Base-by-base conservation (phyloP, 1,140 invertebrate species). In the Platyscapa corneri region DNA sequence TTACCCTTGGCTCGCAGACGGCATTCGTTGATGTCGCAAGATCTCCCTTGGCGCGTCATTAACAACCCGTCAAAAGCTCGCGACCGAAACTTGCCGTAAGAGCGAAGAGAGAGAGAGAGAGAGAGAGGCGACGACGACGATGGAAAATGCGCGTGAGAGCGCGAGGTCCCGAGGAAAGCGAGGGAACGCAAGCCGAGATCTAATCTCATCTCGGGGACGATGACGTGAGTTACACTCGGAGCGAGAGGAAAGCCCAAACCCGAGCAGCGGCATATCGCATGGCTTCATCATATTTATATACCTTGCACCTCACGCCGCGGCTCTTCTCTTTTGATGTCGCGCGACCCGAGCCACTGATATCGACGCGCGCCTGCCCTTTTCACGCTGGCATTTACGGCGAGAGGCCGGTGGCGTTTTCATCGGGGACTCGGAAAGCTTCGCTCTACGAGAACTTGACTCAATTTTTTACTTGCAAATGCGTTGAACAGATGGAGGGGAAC, bases 141-240 rank as follows among this genome's bases (percentile, higher is more conserved):
- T 7, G 42, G 42, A 12, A 5, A 7, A 5, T 46, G 6, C 6
- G 42, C 42, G 42, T 46, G 42, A 46, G 42, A 46, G 23, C 23
- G 8, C 20, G 5, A 14, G 56, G 76, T 12, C 5, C 42, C n/a
- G n/a, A 77, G 49, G 46, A 77, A 77, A 77, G 30, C 37, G 64
- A n/a, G 32, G 46, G 30, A 81, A 12, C 12, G 42, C 49, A 18
- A 18, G 6, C 2, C 16, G 72, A 49, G 90, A 91, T 91, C 88
- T 89, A 90, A 91, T 91, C 90, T 86, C 72, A 87, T 82, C 70
- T 60, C 64, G 49, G 32, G 32, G 88, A 87, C 46, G 88, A 86
- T 88, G 88, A 90, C 90, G 88, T 90, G 89, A 91, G 88, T 89
- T 89, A 91, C 88, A 87, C 67, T 14, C 46, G n/a, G 60, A 12